These are phyloP conservation scores for Microplitis deprimator DNA, from an alignment of 2,888 invertebrate genomes.

Conservation along the genomic window DNA sequence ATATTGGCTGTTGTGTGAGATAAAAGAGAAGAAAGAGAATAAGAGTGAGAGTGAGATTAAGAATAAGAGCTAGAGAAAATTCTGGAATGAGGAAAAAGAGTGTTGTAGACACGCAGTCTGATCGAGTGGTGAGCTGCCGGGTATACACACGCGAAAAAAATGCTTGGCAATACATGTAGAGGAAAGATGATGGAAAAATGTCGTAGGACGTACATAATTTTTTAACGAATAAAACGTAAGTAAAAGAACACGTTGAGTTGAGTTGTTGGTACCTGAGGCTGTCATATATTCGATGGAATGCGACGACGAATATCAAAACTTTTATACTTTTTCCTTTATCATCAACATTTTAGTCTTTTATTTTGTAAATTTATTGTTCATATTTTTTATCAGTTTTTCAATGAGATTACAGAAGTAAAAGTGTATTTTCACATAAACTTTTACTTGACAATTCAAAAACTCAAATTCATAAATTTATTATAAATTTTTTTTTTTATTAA, in stretches of 20 bases:
- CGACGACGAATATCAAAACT: neutral
- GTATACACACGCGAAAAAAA: too few relatives aligned
- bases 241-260: neutral
- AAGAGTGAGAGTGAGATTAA: conserved; percentile 25
- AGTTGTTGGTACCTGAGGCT: neutral
- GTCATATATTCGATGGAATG: neutral
- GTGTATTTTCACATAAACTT: neutral
- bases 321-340: neutral
- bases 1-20: conserved; percentile 19
- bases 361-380: neutral
- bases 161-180: too few relatives aligned
- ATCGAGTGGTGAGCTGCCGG: too few relatives aligned
- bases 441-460: neutral
- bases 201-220: neutral
- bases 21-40: conserved; percentile 21
- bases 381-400: neutral
- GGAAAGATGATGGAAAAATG: neutral
- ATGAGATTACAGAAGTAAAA: neutral
- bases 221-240: neutral
- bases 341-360: neutral
- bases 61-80: neutral
- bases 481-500: neutral
- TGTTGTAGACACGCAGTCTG: too few relatives aligned
- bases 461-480: neutral
- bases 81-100: too few relatives aligned